Conservation (phyloP, 2,113 vertebrate genomes). For the Nannospalax galili region DNA sequence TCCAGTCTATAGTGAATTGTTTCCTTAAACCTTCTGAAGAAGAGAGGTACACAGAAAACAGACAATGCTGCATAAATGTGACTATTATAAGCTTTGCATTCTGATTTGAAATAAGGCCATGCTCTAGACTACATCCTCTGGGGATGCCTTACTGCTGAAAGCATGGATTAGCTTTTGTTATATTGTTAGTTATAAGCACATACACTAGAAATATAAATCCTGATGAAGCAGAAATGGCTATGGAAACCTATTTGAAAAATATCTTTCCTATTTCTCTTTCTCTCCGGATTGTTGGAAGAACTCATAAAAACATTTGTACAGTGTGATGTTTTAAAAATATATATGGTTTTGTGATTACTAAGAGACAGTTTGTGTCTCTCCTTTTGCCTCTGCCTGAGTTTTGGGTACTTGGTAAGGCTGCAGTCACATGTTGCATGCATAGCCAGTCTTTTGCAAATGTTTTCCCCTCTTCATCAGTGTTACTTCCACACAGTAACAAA, state of each 20-base stretch:
- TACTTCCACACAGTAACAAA: not conserved
- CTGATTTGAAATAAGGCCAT: not conserved
- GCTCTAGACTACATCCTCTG: not conserved
- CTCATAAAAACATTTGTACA: not conserved
- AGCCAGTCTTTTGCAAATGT: not conserved
- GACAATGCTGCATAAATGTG: not conserved
- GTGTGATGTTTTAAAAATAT: not conserved
- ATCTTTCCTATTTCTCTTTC: not conserved
- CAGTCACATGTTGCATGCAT: not conserved
- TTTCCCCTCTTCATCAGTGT: not conserved
- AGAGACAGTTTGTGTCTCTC: not conserved
- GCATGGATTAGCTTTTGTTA: slow-evolving; percentile 33
- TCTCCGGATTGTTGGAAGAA: not conserved
- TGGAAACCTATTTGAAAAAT: not conserved
- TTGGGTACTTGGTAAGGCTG: not conserved
- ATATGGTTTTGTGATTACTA: not conserved
- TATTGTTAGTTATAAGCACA: slow-evolving; percentile 7
- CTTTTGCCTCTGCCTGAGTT: not conserved
- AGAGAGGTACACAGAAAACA: not conserved
- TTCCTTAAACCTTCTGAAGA: not conserved
- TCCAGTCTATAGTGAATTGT: not conserved
- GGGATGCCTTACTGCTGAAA: not conserved
- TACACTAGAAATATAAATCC: not conserved
- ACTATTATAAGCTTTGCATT: slow-evolving; percentile 1
- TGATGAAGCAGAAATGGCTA: slow-evolving; percentile 7